These are phyloP conservation scores for Schizaphis graminum DNA, from an alignment of 2,888 invertebrate genomes.

Conservation along the genomic window DNA sequence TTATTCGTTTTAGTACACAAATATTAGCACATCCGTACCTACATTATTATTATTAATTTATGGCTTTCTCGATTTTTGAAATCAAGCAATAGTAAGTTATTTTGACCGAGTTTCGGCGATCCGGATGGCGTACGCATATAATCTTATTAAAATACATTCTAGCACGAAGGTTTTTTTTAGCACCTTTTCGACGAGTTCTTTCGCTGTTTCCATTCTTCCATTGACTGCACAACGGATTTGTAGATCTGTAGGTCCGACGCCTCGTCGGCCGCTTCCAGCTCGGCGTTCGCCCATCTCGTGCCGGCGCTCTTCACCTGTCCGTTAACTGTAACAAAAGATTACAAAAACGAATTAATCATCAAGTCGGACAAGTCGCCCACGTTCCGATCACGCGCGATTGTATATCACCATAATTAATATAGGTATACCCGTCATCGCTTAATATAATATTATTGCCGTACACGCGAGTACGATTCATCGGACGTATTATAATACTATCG, in stretches of 20 bases:
- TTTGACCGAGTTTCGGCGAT: constrained; percentile 41
- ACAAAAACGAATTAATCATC: background rate
- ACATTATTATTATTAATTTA: background rate
- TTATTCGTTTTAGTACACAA: background rate
- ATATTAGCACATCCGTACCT: background rate
- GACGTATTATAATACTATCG: background rate
- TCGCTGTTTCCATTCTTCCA: constrained; percentile 78
- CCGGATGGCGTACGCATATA: background rate
- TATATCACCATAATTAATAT: background rate
- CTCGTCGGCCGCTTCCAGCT: constrained; percentile 82
- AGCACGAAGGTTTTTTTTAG: background rate
- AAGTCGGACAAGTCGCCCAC: background rate
- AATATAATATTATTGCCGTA: background rate
- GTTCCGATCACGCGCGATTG: background rate
- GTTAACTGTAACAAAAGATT: constrained; percentile 20
- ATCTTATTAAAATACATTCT: background rate
- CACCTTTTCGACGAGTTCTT: constrained; percentile 55
- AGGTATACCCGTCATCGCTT: background rate
- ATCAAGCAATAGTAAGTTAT: background rate
- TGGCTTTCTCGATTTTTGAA: constrained; percentile 29
- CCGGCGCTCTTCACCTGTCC: constrained; percentile 66
- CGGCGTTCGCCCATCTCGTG: constrained; percentile 70
- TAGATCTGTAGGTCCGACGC: constrained; percentile 80
- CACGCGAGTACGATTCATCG: background rate
- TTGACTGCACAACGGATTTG: constrained; percentile 80